Evolutionary conservation across 1,140 invertebrate species (phyloP).

Genomic region (Drosophila parvula): DNA sequence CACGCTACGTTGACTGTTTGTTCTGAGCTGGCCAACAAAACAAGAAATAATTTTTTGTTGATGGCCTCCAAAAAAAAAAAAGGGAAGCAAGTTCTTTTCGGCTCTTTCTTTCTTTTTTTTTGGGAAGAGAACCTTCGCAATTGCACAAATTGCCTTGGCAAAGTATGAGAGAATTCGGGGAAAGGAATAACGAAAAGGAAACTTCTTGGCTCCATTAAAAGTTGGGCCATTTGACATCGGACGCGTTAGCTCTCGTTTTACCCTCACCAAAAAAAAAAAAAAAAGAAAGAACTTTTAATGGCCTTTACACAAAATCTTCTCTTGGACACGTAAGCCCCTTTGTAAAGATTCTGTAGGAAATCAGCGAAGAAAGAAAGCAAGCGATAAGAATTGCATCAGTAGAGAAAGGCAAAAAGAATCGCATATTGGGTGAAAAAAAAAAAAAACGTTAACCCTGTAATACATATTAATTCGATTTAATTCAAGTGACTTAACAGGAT

Average conservation of each 20-base stretch:
- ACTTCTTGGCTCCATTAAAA: constrained; percentile 52
- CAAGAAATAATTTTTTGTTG: constrained; percentile 1
- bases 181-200: constrained; percentile 31
- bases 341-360: constrained; percentile 11
- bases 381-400: constrained; percentile 3
- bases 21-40: constrained; percentile 25
- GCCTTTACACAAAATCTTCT: constrained; percentile 32
- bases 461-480: neutral
- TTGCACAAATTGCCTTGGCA: constrained; percentile 45
- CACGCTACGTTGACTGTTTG: constrained; percentile 50
- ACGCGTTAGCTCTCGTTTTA: constrained; percentile 14
- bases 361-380: neutral
- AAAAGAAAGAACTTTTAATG: constrained; percentile 40
- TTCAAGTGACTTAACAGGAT: neutral
- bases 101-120: neutral
- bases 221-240: constrained; percentile 47
- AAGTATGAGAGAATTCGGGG: constrained; percentile 11
- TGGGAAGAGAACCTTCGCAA: constrained; percentile 9
- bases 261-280: constrained; percentile 6
- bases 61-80: constrained; percentile 28
- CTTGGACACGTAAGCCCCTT: constrained; percentile 48
- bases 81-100: constrained; percentile 25
- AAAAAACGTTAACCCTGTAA: neutral
- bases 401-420: neutral
- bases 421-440: neutral